phyloP scores from a whole-genome alignment of 1,140 invertebrate genomes.

The Penaeus chinensis region DNA sequence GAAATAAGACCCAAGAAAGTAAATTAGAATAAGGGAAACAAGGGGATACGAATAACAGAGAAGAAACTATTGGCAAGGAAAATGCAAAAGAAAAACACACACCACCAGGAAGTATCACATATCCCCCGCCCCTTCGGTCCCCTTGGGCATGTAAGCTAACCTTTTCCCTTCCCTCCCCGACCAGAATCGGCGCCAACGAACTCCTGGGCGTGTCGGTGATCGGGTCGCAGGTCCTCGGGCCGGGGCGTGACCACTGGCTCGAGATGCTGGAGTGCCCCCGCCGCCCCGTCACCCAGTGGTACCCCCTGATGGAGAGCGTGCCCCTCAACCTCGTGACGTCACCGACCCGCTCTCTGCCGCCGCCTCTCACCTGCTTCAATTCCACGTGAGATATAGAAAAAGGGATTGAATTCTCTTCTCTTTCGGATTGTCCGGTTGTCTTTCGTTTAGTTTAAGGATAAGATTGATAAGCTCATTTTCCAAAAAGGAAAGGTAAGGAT shows the following conservation, averaged over 20 bases:
- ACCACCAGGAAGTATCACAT: no score
- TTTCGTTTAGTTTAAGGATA: background rate
- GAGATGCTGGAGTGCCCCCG: constrained; percentile 88
- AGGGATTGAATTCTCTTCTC: background rate
- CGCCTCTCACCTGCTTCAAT: constrained; percentile 67
- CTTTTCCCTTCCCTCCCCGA: constrained; percentile 47
- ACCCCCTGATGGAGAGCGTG: constrained; percentile 75
- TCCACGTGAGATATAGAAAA: constrained; percentile 29
- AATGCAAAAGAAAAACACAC: no score
- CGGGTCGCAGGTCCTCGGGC: constrained; percentile 77
- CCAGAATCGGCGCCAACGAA: constrained; percentile 86
- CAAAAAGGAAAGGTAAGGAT: no score
- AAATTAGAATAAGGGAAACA: no score
- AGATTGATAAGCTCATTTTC: background rate
- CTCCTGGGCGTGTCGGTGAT: constrained; percentile 86
- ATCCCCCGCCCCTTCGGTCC: background rate
- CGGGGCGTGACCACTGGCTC: constrained; percentile 88
- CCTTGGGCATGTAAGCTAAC: background rate
- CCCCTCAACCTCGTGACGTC: constrained; percentile 74
- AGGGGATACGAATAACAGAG: no score
- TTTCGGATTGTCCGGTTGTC: background rate
- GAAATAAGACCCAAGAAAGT: no score
- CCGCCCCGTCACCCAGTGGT: constrained; percentile 88
- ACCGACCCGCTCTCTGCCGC: constrained; percentile 70
- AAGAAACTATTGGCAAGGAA: no score